A percentile compares a stretch with the other conserved stretches of the same genome.
These are phyloP conservation scores for Pseudomugil gertrudae DNA, from an alignment of 2,797 vertebrate species.

Conservation along the genomic window DNA sequence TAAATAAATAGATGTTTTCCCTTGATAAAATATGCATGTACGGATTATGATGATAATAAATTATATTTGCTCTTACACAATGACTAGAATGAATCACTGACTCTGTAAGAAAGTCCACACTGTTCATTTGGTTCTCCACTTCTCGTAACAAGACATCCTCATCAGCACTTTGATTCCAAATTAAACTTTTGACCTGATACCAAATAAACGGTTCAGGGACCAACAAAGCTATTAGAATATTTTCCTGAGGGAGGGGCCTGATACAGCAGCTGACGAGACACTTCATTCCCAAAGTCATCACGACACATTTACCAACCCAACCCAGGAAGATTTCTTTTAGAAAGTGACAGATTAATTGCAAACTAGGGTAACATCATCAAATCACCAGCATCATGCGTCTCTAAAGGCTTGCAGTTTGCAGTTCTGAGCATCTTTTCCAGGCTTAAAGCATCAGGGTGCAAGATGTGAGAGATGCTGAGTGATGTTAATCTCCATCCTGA, in stretches of 20 bases:
- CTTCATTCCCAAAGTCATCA: neutral
- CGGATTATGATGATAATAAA: neutral
- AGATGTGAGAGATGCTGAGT: constrained; percentile 12
- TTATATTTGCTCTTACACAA: neutral
- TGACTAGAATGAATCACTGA: constrained; percentile 2
- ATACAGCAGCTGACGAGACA: neutral
- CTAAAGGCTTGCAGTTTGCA: neutral
- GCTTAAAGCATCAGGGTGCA: constrained; percentile 15
- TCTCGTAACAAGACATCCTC: constrained; percentile 8
- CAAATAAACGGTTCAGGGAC: neutral
- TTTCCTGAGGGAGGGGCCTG: neutral
- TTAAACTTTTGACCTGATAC: constrained; percentile 23
- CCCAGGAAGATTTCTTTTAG: neutral
- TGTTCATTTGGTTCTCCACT: neutral
- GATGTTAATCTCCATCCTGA: constrained; percentile 46
- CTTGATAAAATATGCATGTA: neutral
- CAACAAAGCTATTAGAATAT: neutral
- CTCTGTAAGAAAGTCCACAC: neutral
- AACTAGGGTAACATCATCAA: neutral
- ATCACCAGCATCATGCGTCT: neutral
- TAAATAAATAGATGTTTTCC: neutral
- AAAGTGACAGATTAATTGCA: neutral
- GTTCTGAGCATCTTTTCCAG: neutral
- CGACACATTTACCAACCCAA: neutral
- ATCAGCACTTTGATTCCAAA: constrained; percentile 24